These are phyloP conservation scores for Lasius platythorax DNA, from an alignment of 2,888 invertebrate species.

Conservation along the genomic window DNA sequence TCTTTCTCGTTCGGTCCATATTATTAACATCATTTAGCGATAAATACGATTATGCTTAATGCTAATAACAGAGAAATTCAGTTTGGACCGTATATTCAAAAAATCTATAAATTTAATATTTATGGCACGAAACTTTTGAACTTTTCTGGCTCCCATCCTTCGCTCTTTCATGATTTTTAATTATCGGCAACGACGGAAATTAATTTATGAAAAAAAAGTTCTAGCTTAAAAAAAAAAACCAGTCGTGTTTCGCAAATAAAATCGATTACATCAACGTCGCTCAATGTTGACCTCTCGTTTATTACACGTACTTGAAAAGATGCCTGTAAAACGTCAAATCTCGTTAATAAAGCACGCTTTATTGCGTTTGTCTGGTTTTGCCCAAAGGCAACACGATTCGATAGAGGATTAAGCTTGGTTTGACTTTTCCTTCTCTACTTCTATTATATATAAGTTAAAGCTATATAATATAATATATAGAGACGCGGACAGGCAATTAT, in stretches of 20 bases:
- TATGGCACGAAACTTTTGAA: too few species aligned
- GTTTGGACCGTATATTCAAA: neutral
- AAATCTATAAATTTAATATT: too few species aligned
- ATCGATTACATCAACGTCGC: neutral
- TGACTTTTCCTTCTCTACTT: neutral
- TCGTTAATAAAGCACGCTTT: neutral
- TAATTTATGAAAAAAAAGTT: neutral
- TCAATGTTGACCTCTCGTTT: neutral
- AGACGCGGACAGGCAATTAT: neutral
- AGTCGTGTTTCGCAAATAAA: neutral
- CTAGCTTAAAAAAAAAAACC: neutral
- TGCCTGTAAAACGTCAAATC: neutral
- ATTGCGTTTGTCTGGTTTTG: neutral
- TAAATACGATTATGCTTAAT: neutral
- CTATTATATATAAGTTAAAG: neutral
- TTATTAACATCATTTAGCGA: neutral
- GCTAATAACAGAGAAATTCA: neutral
- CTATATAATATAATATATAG: neutral
- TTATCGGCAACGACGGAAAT: neutral
- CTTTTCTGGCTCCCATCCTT: neutral
- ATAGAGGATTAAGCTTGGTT: neutral
- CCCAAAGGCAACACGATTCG: neutral
- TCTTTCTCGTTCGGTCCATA: neutral
- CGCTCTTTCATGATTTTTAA: neutral
- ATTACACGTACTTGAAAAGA: neutral